These are phyloP conservation scores for Heliornis fulica DNA, from an alignment of 2,113 vertebrate species.

Conservation along the genomic window DNA sequence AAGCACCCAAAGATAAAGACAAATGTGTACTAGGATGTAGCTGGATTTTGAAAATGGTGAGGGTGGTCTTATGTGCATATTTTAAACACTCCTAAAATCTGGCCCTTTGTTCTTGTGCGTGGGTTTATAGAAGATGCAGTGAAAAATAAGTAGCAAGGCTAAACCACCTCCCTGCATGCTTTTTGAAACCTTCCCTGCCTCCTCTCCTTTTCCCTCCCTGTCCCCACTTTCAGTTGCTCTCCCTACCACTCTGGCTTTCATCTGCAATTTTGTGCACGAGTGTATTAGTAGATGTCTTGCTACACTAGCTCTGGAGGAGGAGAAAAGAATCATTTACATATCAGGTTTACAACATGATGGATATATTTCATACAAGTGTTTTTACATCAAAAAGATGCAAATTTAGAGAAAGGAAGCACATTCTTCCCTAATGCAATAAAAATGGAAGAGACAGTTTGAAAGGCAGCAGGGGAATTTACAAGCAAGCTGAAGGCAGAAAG, in stretches of 20 bases:
- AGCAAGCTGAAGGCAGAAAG: neutral
- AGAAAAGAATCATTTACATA: neutral
- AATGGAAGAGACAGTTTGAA: neutral
- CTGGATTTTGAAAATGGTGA: neutral
- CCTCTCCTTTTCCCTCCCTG: neutral
- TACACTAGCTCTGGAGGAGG: neutral
- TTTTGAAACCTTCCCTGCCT: neutral
- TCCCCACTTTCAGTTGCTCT: neutral
- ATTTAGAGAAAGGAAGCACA: neutral
- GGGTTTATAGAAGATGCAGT: neutral
- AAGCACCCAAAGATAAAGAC: neutral
- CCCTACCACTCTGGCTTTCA: neutral
- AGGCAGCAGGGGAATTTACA: neutral
- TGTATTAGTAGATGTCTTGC: neutral
- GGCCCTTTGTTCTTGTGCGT: neutral
- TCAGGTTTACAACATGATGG: neutral
- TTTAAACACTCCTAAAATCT: neutral
- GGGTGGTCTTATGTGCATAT: accelerated
- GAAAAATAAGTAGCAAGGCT: neutral
- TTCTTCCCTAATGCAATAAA: neutral
- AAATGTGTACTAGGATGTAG: neutral
- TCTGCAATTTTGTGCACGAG: neutral
- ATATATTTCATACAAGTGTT: neutral
- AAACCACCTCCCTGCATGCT: neutral
- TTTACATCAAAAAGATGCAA: slow-evolving; percentile 38